These are phyloP conservation scores for Steinernema feltiae DNA, from an alignment of 1,140 invertebrate genomes.

Conservation along the genomic window DNA sequence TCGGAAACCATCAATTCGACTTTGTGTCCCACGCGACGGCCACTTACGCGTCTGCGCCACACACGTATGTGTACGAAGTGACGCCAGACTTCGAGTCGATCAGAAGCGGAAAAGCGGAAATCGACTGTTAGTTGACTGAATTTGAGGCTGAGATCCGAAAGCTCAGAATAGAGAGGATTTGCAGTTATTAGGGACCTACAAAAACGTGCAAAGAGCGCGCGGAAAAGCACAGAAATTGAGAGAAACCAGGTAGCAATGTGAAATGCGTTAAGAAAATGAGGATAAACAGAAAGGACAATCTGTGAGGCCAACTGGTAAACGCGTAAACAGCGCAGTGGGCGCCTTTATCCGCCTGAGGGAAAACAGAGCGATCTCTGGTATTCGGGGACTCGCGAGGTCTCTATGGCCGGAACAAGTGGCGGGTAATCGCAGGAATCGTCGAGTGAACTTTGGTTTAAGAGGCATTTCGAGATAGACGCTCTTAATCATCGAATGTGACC, in stretches of 20 bases:
- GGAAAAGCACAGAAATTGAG: no score
- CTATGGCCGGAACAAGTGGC: neutral
- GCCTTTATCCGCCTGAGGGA: slow-evolving; percentile 3
- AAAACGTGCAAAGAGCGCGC: no score
- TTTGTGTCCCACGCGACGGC: slow-evolving; percentile 8
- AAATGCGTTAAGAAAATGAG: neutral
- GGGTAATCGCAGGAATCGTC: neutral
- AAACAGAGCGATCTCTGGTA: slow-evolving; percentile 6
- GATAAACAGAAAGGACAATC: slow-evolving; percentile 7
- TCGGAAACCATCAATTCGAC: neutral
- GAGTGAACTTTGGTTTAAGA: neutral
- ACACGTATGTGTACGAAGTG: neutral
- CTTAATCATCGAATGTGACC: neutral
- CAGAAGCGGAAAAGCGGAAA: neutral
- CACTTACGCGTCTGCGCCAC: neutral
- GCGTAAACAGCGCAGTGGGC: neutral
- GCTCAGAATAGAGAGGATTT: no score
- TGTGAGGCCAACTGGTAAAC: neutral
- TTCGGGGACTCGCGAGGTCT: neutral
- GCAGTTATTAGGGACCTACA: no score
- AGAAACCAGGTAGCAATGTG: neutral
- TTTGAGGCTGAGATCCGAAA: no score
- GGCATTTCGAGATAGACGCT: neutral
- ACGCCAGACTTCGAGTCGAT: neutral
- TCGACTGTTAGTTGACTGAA: neutral